Conservation (phyloP, 35 echinoderm and acorn worm species). For the Ophiothrix spiculata region DNA sequence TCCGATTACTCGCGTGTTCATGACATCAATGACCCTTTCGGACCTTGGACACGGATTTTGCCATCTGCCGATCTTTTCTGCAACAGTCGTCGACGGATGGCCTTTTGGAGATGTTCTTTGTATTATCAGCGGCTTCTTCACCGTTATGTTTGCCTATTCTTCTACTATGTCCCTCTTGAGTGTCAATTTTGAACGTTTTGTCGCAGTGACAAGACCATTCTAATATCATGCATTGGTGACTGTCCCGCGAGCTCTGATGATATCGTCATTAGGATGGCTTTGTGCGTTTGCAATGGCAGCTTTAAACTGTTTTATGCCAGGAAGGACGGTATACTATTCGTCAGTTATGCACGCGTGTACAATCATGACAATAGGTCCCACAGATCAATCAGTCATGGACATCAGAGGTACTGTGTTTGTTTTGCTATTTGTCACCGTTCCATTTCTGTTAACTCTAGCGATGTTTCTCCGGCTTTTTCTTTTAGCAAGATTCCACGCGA, state of each 20-base stretch:
- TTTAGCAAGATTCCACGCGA: neutral
- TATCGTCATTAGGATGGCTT: neutral
- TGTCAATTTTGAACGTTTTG: slow-evolving; percentile 12
- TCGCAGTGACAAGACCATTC: slow-evolving; percentile 5
- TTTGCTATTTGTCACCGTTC: neutral
- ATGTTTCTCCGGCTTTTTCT: neutral
- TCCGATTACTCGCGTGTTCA: neutral
- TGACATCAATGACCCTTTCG: slow-evolving; percentile 12
- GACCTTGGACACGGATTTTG: neutral
- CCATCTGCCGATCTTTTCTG: neutral
- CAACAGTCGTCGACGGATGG: slow-evolving; percentile 11
- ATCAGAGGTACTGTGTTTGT: neutral
- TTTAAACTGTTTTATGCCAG: neutral
- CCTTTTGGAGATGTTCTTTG: slow-evolving; percentile 8
- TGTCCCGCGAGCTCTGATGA: neutral
- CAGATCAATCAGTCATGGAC: neutral
- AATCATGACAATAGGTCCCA: neutral
- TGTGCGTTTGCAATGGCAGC: neutral
- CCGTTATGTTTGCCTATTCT: neutral
- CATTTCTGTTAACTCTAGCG: neutral
- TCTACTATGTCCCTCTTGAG: neutral
- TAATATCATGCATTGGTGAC: neutral
- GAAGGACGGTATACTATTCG: neutral
- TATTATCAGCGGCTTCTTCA: neutral
- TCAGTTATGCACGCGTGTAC: neutral